A percentile compares a stretch with the other conserved stretches of the same genome.
Evolutionary conservation across 2,113 vertebrate genomes (phyloP).

Genomic region (Cinclus mexicanus): DNA sequence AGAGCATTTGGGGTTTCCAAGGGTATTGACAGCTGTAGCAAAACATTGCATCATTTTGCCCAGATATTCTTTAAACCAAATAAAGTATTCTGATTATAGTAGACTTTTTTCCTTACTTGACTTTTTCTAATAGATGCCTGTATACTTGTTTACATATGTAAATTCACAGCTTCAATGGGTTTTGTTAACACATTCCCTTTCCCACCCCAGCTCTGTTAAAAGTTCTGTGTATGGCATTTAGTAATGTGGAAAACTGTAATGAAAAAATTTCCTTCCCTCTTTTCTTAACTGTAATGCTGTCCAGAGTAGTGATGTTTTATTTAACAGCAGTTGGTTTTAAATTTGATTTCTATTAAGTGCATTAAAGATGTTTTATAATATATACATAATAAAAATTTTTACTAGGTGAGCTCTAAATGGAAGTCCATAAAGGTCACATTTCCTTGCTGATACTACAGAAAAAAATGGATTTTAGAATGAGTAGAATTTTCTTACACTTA

Average conservation of each 20-base stretch:
- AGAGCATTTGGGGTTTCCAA: not conserved
- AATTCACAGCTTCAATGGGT: not conserved
- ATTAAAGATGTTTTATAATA: not conserved
- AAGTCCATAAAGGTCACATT: not conserved
- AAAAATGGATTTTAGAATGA: not conserved
- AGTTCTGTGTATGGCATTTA: not conserved
- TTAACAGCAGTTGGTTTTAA: not conserved
- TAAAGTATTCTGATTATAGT: not conserved
- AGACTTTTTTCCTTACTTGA: not conserved
- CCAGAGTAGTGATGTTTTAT: not conserved
- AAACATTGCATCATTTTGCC: not conserved
- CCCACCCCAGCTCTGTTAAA: not conserved
- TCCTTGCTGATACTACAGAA: not conserved
- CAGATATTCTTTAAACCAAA: not conserved
- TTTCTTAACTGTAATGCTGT: not conserved
- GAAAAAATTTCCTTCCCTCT: not conserved
- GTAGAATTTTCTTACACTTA: not conserved
- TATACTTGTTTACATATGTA: fast-evolving
- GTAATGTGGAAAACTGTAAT: not conserved
- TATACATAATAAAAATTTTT: not conserved
- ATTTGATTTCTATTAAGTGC: not conserved
- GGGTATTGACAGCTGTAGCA: not conserved
- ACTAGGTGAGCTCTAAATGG: not conserved
- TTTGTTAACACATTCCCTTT: not conserved
- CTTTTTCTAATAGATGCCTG: not conserved